These are phyloP conservation scores for Cosmopolites sordidus DNA, from an alignment of 2,888 invertebrate species.

Conservation along the genomic window DNA sequence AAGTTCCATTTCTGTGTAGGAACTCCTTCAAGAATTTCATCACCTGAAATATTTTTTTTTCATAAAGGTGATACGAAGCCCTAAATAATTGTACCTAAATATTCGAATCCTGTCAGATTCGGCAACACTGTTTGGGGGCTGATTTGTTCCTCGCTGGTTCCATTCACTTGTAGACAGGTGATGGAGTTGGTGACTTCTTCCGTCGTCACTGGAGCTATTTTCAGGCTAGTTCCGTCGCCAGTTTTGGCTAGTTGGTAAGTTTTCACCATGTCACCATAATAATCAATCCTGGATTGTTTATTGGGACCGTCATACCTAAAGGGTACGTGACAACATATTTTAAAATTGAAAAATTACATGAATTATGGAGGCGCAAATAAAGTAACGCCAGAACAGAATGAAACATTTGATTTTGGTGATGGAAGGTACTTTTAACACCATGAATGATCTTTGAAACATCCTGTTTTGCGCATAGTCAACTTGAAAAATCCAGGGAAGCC, in stretches of 20 bases:
- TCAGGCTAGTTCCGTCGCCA: slow-evolving; percentile 67
- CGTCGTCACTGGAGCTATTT: slow-evolving; percentile 83
- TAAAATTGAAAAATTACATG: no score
- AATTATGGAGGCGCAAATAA: no score
- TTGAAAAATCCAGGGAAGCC: no score
- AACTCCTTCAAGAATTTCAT: slow-evolving; percentile 67
- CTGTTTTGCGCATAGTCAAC: no score
- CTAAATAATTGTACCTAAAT: slow-evolving; percentile 56
- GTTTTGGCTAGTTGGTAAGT: slow-evolving; percentile 75
- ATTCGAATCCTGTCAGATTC: slow-evolving; percentile 69
- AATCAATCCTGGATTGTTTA: slow-evolving; percentile 84
- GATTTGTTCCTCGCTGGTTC: slow-evolving; percentile 58
- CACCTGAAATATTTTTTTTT: slow-evolving; percentile 43
- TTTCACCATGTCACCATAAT: slow-evolving; percentile 92
- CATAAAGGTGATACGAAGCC: not conserved
- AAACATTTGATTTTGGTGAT: no score
- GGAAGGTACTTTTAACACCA: no score
- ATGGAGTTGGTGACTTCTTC: slow-evolving; percentile 65
- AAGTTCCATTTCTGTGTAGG: slow-evolving; percentile 76
- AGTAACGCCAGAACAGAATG: no score
- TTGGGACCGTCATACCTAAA: slow-evolving; percentile 71
- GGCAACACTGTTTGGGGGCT: slow-evolving; percentile 76
- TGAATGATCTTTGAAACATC: no score
- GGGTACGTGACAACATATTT: no score
- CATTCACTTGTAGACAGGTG: slow-evolving; percentile 82